Evolutionary conservation across 1,140 invertebrate genomes (phyloP), one percentile per base, ranked within the genome.

Genomic region (Drosophila lowei): DNA sequence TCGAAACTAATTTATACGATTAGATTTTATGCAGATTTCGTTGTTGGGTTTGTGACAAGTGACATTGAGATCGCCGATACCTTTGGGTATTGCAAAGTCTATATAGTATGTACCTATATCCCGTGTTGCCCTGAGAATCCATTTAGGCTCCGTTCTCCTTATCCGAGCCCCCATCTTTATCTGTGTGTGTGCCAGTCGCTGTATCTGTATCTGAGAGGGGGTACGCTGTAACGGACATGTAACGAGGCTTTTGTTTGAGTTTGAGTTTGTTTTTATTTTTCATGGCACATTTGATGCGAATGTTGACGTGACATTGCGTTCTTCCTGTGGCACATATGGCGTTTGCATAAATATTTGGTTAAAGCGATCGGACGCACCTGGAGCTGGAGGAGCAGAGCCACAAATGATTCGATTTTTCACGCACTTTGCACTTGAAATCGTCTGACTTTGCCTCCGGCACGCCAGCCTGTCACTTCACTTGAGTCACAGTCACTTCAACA

Each of bases 281-380:
- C 75, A 75, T 76, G 79, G 65, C 52, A 59, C 66, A 63, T 75
- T 72, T 76, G 46, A 62, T 62, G 52, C 43, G 53, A 47, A 2
- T 60, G 62, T 72, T 85, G 77, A 85, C 78, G 71, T 83, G 83
- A 48, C 83, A 86, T 86, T 88, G 83, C 15, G 62, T 64, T 75
- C 83, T 86, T 86, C 83, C 83, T 86, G 83, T 71, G 83, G 67
- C 78, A 59, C 59, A 74, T 65, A 62, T 52, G n/a, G 25, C 41
- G 78, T 86, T 86, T 81, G 61, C 83, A 88, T 88, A 88, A 79
- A 66, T 43, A 57, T 80, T 85, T 85, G 80, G 81, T 46, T 81
- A 74, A 64, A 66, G 56, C 67, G 47, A 85, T 77, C 61, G 67
- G 11, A 6, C 30, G 49, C 61, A 72, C 53, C 60, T 75, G 55